Evolutionary conservation across 2,888 invertebrate species (phyloP).

Genomic region (Scaptomyza tumidula): DNA sequence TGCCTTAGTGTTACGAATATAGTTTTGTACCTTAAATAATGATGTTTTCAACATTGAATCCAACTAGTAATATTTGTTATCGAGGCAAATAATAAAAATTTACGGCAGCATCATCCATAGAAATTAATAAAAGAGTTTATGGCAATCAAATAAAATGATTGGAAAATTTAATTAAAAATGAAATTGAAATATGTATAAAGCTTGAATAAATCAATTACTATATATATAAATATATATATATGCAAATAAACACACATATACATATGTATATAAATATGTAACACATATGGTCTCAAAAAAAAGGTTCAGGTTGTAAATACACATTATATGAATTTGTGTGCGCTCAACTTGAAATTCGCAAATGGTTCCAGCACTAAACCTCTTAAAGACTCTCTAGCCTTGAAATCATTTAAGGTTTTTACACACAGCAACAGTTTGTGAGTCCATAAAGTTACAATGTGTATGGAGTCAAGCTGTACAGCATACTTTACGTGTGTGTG

Average conservation of each 20-base stretch:
- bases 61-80: too few species aligned
- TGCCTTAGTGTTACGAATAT: too few species aligned
- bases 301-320: constrained; percentile 5
- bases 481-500: neutral
- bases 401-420: constrained; percentile 7
- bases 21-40: too few species aligned
- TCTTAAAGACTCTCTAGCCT: constrained; percentile 6
- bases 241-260: neutral
- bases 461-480: neutral
- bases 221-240: neutral
- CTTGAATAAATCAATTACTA: neutral
- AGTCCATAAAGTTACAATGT: constrained; percentile 10
- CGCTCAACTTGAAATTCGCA: constrained; percentile 24
- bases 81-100: too few species aligned
- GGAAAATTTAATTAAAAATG: neutral
- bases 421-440: constrained; percentile 6
- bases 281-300: constrained; percentile 6
- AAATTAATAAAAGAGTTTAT: neutral
- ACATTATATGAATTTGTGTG: constrained; percentile 15
- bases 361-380: constrained; percentile 19
- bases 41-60: too few species aligned
- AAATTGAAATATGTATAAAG: neutral
- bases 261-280: too few species aligned
- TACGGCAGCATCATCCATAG: too few species aligned
- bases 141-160: neutral